Conservation (phyloP, 2,888 invertebrate genomes). For the Phlogophora meticulosa region DNA sequence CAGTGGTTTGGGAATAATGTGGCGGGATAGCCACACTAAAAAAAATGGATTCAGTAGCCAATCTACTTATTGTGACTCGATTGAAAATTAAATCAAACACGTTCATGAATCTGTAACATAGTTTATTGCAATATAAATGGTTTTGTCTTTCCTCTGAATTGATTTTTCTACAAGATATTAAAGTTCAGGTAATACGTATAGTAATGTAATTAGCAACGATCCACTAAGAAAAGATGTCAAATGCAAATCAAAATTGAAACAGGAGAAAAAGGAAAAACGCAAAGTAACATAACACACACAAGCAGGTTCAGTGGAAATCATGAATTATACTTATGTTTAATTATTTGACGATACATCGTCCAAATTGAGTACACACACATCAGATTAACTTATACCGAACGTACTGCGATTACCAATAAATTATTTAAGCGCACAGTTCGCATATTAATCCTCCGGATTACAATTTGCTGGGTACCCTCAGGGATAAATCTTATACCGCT, state of each 20-base stretch:
- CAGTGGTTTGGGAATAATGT: too few relatives aligned
- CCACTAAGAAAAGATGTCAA: neutral
- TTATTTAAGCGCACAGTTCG: neutral
- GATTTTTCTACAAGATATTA: constrained; percentile 6
- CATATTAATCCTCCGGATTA: neutral
- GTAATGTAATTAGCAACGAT: neutral
- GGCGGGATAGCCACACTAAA: too few relatives aligned
- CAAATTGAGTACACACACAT: neutral
- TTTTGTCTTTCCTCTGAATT: constrained; percentile 33
- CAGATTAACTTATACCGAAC: neutral
- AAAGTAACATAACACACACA: too few relatives aligned
- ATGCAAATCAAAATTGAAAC: neutral
- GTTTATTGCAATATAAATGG: constrained; percentile 40
- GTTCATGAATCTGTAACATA: constrained; percentile 15
- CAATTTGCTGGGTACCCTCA: neutral
- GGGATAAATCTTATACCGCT: constrained; percentile 20
- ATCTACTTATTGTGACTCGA: neutral
- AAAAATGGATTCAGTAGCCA: neutral
- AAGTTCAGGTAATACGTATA: too few relatives aligned
- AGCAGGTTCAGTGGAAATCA: too few relatives aligned
- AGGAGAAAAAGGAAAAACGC: neutral
- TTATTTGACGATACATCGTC: neutral
- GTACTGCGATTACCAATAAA: neutral
- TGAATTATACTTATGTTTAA: neutral
- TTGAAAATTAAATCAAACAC: constrained; percentile 22